phyloP scores from a whole-genome alignment of 2,888 invertebrate genomes.

The Drosophila anomalipes region DNA sequence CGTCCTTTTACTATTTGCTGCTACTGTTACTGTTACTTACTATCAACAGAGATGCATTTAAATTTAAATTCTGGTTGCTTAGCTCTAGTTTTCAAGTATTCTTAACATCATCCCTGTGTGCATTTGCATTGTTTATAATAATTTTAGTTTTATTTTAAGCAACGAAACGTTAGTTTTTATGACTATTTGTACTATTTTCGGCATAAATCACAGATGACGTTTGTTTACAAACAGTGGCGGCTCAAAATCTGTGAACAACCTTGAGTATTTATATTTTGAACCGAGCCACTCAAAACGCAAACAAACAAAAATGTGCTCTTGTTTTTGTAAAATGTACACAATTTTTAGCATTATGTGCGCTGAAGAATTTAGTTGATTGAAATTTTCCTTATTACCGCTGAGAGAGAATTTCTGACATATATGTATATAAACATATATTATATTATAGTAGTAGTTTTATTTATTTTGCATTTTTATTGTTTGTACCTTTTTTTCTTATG shows the following conservation, averaged over 20 bases:
- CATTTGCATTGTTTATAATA: slow-evolving; percentile 5
- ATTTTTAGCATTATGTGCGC: background rate
- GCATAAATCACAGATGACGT: slow-evolving; percentile 16
- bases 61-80: slow-evolving; percentile 39
- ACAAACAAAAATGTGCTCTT: background rate
- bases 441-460: background rate
- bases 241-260: slow-evolving; percentile 31
- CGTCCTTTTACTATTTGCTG: slow-evolving; percentile 22
- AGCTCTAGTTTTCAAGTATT: slow-evolving; percentile 39
- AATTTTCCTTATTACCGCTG: background rate
- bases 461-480: background rate
- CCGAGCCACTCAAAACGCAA: background rate
- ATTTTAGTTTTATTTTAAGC: background rate
- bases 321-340: background rate
- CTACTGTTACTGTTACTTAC: background rate
- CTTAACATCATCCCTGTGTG: slow-evolving; percentile 1
- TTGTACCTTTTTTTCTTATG: background rate
- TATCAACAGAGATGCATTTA: slow-evolving; percentile 37
- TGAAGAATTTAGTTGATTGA: background rate
- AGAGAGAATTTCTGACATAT: background rate
- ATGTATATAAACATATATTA: background rate
- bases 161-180: background rate
- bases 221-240: slow-evolving; percentile 37
- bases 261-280: slow-evolving; percentile 25
- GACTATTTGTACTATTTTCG: slow-evolving; percentile 9